Base-by-base conservation (phyloP, 2,797 vertebrate genomes). In the Benthosema pterotum region DNA sequence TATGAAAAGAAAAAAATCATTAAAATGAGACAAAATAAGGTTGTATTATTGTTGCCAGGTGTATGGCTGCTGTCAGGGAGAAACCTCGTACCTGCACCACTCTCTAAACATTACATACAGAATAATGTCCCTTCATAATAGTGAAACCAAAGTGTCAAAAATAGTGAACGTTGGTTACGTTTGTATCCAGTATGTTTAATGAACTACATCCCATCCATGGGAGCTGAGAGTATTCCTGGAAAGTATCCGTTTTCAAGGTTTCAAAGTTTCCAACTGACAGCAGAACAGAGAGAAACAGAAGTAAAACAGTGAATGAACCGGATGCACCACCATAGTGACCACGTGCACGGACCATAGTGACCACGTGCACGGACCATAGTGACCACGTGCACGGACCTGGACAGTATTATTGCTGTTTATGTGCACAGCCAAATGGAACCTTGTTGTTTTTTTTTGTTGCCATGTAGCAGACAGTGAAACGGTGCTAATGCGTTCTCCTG, bases 1-100 rank as follows among this genome's bases (percentile, higher is more conserved):
- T 91, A 87, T 79, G 73, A 82, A 83, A 86, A 75, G 69, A 57
- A 46, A 46, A 80, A 55, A n/a, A 64, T 63, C 70, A 78, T 57
- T 76, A 77, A 74, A 22, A 58, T 0, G 63, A 78, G 82, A 72
- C 1, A 67, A 14, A 16, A n/a, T 64, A 45, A 38, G 1, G 32
- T 38, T 72, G 65, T 55, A 25, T 71, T 77, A 72, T 75, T 32
- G 57, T 74, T 49, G 59, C 16, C 50, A 50, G 43, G 58, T 64
- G n/a, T 19, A 52, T 9, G 7, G 7, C 3, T 38, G 8, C 32
- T 38, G 8, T 38, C 32, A 8, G 32, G 32, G 7, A 38, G 32
- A 7, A 38, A 38, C 32, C 6, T 38, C 7, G 32, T 9, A 38
- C 11, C 32, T n/a, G n/a, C n/a, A n/a, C n/a, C n/a, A n/a, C n/a